Percentiles rank a stretch among this genome's conserved stretches.
Evolutionary conservation across 2,797 vertebrate species (phyloP).

Genomic region (Chloroceryle amazona): DNA sequence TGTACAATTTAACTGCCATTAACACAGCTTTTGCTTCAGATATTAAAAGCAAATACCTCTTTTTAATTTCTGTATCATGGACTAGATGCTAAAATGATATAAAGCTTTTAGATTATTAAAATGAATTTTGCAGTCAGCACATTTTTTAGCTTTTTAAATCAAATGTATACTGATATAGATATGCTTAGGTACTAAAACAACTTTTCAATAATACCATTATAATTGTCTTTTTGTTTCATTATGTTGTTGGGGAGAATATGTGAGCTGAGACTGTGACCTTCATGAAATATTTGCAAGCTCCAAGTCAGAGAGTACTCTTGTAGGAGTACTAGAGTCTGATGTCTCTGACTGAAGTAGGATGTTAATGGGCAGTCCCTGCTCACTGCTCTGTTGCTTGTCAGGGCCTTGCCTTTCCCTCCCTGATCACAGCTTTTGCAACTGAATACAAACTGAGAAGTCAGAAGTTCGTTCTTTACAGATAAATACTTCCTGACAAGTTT

Average conservation of each 20-base stretch:
- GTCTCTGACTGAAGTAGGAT: background rate
- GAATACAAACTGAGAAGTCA: background rate
- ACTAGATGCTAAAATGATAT: background rate
- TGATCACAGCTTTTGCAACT: background rate
- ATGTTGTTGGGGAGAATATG: background rate
- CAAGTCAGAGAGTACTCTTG: background rate
- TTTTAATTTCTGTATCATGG: background rate
- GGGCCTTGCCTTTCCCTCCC: background rate
- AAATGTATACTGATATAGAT: background rate
- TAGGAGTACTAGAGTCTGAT: background rate
- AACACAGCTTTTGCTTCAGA: background rate
- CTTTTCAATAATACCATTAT: background rate
- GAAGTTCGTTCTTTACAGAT: background rate
- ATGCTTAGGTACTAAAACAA: background rate
- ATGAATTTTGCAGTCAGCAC: background rate
- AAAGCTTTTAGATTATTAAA: background rate
- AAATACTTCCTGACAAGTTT: background rate
- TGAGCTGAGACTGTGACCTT: background rate
- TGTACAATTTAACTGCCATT: background rate
- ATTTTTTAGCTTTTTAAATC: background rate
- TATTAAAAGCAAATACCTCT: background rate
- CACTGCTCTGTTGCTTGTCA: background rate
- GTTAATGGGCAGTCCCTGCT: background rate
- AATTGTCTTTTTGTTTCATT: background rate
- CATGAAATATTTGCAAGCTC: background rate